Base-by-base conservation (phyloP, 2,797 vertebrate species). In the Catostomus latipinnis region DNA sequence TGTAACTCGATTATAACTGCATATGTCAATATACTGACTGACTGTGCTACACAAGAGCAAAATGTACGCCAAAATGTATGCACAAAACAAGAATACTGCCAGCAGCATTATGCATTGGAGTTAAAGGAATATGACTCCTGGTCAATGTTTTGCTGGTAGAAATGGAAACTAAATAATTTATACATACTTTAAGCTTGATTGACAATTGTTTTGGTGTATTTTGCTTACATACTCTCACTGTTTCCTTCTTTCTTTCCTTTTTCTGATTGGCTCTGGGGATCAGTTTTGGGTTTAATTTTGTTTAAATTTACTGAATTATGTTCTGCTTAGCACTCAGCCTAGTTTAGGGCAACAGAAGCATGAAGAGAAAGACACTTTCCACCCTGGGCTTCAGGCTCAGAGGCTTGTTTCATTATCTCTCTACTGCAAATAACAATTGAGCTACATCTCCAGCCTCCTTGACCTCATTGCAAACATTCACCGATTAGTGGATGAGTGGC, bases 231-330 rank as follows among this genome's bases (percentile, higher is more conserved):
- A 80, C 53, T 7, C 53, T 71, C 8, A 4, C 3, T 57, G 48
- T 76, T 66, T 71, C 71, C 66, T 34, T 79, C 45, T 13, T 71
- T 74, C 67, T 74, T 57, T 34, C 34, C 34, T 34, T 43, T 72
- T 65, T 57, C 65, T 77, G 56, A 62, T 65, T 71, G 48, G 18
- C 54, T 45, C 49, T 67, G 63, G 66, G 63, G 57, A 66, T 61
- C n/a, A 43, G 49, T 65, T 58, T 63, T 61, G 89, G 90, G 82
- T 81, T 88, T 83, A 22, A 22, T 22, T 22, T 22, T 22, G 22
- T 22, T 22, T 22, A 1, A 90, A 91, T 90, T 93, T 92, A 93
- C 88, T 91, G 89, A 90, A 93, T 93, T 92, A 93, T 88, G 84
- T 88, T 84, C 87, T 80, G 81, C 87, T 91, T 87, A 90, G 88